Evolutionary conservation across 1,140 invertebrate genomes (phyloP), one percentile per base, ranked within the genome.

Genomic region (Phthorimaea operculella): DNA sequence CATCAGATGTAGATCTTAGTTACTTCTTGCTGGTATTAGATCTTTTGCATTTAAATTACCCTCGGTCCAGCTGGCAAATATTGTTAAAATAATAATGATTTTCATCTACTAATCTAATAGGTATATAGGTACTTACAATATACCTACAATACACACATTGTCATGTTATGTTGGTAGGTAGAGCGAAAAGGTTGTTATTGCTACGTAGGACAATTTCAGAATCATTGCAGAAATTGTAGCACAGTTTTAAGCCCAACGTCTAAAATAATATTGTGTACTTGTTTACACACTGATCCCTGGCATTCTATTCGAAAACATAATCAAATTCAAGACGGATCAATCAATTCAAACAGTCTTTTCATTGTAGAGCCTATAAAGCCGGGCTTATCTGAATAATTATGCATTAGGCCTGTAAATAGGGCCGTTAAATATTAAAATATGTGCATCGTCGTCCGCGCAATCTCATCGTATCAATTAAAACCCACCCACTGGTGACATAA

Each of bases 401-500:
- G 57, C 68, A 66, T 68, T 69, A 69, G 60, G 51, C 58, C 51
- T 63, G 60, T 66, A 64, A 66, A 63, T 45, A 60, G 57, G 63
- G 58, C 60, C 64, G 61, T 73, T 74, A 75, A 76, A 76, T 75
- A 77, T 78, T 70, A 73, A 76, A 71, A 69, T 72, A 72, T 64
- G 61, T 61, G 58, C 47, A 57, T 58, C 60, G 59, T 67, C 76
- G 68, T 70, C 72, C 64, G 68, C 69, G 68, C 72, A 74, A 77
- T 77, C 74, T 74, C 64, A 59, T 63, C 63, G 63, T 70, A 77
- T 79, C 74, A 82, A 79, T 82, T 82, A 82, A n/a, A 66, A 68
- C 49, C 60, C 70, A 64, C 77, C 77, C 70, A 82, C 79, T 69
- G 68, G 59, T 61, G 59, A 59, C 66, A 64, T 79, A 74, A 71